Conservation (phyloP, 2,888 invertebrate genomes). For the Merodon equestris region DNA sequence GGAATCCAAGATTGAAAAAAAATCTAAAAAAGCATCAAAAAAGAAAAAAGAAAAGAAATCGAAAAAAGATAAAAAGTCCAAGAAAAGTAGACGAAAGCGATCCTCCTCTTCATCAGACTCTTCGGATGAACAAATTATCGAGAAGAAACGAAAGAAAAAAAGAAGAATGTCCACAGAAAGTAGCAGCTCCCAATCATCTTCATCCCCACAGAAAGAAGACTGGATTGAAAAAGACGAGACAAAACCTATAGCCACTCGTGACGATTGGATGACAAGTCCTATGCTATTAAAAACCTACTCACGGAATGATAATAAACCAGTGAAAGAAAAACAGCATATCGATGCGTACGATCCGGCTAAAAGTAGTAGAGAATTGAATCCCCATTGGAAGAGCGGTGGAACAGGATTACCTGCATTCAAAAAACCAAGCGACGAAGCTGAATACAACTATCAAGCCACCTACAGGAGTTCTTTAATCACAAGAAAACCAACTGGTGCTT, state of each 20-base stretch:
- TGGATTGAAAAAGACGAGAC: constrained; percentile 82
- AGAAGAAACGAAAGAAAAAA: constrained; percentile 70
- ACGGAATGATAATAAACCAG: constrained; percentile 79
- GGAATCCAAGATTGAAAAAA: constrained; percentile 69
- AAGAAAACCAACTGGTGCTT: constrained; percentile 56
- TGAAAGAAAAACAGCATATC: constrained; percentile 80
- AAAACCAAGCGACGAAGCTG: constrained; percentile 77
- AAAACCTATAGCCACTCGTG: constrained; percentile 79
- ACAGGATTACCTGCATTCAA: constrained; percentile 85
- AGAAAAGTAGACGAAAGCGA: constrained; percentile 51
- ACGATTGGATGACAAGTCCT: constrained; percentile 89
- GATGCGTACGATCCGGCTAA: constrained; percentile 85
- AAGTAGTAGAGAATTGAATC: constrained; percentile 90
- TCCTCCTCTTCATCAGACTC: constrained; percentile 56
- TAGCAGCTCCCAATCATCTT: constrained; percentile 55
- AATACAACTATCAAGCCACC: neutral
- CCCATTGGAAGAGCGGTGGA: constrained; percentile 95
- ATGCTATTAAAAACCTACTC: constrained; percentile 78
- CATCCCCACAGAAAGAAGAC: constrained; percentile 74
- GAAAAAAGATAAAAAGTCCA: constrained; percentile 70
- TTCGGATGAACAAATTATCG: constrained; percentile 75
- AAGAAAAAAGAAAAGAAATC: constrained; percentile 78
- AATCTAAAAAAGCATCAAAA: constrained; percentile 77
- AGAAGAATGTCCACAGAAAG: constrained; percentile 69
- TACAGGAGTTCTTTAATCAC: neutral